Conservation (phyloP, 2,797 vertebrate genomes). For the Amblyraja radiata region DNA sequence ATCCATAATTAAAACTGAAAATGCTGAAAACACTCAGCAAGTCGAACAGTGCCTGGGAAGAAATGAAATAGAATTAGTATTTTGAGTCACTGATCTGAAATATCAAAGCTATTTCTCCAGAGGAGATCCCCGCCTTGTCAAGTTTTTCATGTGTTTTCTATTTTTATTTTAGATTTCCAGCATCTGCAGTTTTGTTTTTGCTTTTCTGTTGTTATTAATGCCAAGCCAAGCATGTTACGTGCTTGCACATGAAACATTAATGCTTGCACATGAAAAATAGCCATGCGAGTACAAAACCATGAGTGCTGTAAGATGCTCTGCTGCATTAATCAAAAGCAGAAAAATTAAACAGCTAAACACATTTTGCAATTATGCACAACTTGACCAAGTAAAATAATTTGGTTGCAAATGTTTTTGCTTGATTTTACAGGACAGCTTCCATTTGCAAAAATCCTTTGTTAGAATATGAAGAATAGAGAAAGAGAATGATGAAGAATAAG, state of each 20-base stretch:
- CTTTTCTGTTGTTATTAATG: background rate
- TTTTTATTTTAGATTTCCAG: too few species aligned
- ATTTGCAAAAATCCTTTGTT: slow-evolving; percentile 9
- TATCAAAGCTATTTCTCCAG: too few species aligned
- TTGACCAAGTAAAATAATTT: background rate
- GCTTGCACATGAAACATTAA: background rate
- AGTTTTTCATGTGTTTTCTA: too few species aligned
- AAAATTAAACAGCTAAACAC: background rate
- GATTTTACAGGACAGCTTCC: background rate
- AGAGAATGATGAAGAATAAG: slow-evolving; percentile 3
- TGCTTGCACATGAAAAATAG: background rate
- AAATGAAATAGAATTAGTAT: too few species aligned
- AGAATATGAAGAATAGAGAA: background rate
- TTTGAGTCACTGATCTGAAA: too few species aligned
- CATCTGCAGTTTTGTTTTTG: too few species aligned
- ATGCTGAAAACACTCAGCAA: too few species aligned
- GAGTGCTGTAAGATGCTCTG: background rate
- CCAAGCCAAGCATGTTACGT: too few species aligned
- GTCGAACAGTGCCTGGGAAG: too few species aligned
- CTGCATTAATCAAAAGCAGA: background rate
- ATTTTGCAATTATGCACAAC: background rate
- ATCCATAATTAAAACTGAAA: too few species aligned
- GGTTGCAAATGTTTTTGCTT: background rate
- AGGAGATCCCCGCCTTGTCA: too few species aligned
- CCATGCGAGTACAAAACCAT: background rate